phyloP scores from a whole-genome alignment of 2,888 invertebrate species.

The Diaphora mendica region DNA sequence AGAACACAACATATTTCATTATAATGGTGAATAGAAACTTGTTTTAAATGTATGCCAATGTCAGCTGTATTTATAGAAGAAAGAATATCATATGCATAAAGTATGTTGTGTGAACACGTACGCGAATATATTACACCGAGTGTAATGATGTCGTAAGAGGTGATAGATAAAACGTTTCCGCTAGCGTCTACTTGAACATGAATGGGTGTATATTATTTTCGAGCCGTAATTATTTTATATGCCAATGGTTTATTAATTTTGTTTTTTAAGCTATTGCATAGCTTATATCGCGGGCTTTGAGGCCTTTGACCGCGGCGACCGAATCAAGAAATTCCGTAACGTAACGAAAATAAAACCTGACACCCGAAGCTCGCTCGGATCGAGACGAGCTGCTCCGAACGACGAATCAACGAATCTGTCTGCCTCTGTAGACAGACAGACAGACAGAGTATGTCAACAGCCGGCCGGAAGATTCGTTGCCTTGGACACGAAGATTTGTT shows the following conservation, averaged over 20 bases:
- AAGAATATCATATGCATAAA: conserved; percentile 48
- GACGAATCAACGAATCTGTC: no score
- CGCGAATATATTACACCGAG: conserved; percentile 17
- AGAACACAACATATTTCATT: conserved; percentile 63
- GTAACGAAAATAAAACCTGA: no score
- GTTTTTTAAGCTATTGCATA: no score
- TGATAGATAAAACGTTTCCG: conserved; percentile 23
- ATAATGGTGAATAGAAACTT: conserved; percentile 58
- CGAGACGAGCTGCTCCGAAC: no score
- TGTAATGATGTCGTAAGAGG: conserved; percentile 23
- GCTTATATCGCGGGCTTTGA: no score
- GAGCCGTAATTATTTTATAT: neutral
- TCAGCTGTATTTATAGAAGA: conserved; percentile 58
- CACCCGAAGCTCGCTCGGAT: no score
- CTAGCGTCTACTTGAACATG: conserved; percentile 10
- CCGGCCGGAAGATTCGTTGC: no score
- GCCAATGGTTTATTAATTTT: neutral
- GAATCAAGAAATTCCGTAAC: no score
- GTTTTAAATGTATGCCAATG: conserved; percentile 69
- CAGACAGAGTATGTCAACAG: no score
- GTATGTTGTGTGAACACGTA: conserved; percentile 18
- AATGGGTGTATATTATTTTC: conserved; percentile 9
- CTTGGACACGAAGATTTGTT: no score
- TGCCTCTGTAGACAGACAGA: no score
- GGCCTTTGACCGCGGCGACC: no score